Base-by-base conservation (phyloP, 2,113 vertebrate species). In the Parus major region DNA sequence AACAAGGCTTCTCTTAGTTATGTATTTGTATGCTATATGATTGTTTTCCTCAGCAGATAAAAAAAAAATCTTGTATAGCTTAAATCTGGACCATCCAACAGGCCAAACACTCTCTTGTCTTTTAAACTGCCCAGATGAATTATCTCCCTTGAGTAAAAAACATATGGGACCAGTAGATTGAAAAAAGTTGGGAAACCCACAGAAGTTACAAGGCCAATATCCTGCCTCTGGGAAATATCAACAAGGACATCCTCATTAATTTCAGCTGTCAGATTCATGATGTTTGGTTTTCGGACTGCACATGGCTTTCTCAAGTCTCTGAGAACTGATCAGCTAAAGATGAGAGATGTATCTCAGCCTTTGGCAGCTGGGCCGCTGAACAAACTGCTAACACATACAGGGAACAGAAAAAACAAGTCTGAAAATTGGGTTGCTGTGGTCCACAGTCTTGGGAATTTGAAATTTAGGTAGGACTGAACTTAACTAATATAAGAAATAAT, bases 231-330 rank as follows among this genome's bases (percentile, higher is more conserved):
- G 7, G 22, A 70, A 66, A 47, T 21, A 60, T 10, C 28, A 70
- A 0, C 0, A 4, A 65, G 36, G 10, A 59, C 5, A 39, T 33
- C 3, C 2, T 81, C n/a, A 44, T 3, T 60, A 36, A 76, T 80
- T 94, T 86, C 35, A 76, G 8, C 29, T 68, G 7, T 29, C 41
- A 69, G 23, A 33, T 55, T 68, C 21, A 16, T 44, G 21, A 16
- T n/a, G 31, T 1, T 2, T 77, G n/a, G 39, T 46, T 16, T 17
- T 86, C 22, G 23, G 22, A 24, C 12, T 72, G 21, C 46, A 27
- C 9, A 4, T 21, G 36, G 19, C 15, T 81, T 57, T 49, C 44
- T 36, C n/a, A 57, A 55, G 15, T 44, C 28, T 65, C 61, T 36
- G 10, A 53, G 55, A 81, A 41, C 7, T 52, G 20, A 25, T 23